Conservation (phyloP, 2,113 vertebrate genomes). For the Tupaia tana region DNA sequence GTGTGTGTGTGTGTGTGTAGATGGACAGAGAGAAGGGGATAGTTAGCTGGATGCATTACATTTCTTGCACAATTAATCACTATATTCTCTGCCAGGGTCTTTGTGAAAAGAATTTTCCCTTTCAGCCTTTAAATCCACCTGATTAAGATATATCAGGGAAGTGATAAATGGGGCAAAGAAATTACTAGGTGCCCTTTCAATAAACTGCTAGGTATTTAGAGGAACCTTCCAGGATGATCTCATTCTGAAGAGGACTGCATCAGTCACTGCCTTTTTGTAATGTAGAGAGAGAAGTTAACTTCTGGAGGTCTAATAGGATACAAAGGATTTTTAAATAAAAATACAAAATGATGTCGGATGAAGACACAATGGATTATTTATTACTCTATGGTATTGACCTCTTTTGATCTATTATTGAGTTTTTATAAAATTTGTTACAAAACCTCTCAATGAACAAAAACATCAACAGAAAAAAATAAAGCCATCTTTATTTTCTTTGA, state of each 20-base stretch:
- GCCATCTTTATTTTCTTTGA: background rate
- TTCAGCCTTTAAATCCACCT: background rate
- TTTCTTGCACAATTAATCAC: background rate
- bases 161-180: background rate
- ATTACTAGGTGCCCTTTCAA: background rate
- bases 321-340: background rate
- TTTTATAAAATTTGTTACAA: background rate
- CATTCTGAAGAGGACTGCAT: background rate
- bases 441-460: background rate
- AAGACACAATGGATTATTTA: background rate
- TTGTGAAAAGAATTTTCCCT: background rate
- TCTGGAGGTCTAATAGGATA: background rate
- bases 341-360: background rate
- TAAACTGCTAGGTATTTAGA: background rate
- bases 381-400: background rate
- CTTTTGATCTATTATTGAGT: background rate
- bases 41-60: background rate
- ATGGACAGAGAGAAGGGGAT: background rate
- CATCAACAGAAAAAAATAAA: background rate
- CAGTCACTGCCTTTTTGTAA: background rate
- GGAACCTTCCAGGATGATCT: background rate
- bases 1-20: background rate
- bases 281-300: background rate
- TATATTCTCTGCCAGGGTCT: background rate
- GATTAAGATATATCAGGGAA: constrained; percentile 1